Evolutionary conservation across 2,888 invertebrate genomes (phyloP).

Genomic region (Andrena minutula): DNA sequence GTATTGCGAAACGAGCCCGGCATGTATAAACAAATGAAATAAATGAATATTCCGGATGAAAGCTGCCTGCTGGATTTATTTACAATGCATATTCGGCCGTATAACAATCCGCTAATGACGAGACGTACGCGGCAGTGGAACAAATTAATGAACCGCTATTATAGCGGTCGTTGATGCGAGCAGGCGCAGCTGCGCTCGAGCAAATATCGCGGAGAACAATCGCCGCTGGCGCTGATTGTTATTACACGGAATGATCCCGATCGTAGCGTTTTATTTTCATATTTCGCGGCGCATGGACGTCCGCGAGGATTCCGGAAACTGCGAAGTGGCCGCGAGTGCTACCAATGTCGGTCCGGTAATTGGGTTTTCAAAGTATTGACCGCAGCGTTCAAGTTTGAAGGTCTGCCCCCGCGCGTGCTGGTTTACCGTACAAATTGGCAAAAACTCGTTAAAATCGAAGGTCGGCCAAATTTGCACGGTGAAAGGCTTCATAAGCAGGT

Average conservation of each 20-base stretch:
- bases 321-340: slow-evolving; percentile 30
- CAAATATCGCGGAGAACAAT: not conserved
- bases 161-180: slow-evolving; percentile 1
- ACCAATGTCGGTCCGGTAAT: slow-evolving; percentile 41
- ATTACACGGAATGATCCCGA: slow-evolving; percentile 1
- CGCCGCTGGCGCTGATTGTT: slow-evolving; percentile 1
- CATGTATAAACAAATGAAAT: not conserved
- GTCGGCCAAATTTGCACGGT: slow-evolving; percentile 14
- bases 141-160: slow-evolving; percentile 53
- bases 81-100: not conserved
- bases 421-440: slow-evolving; percentile 29
- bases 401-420: not conserved
- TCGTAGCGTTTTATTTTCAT: slow-evolving; percentile 19
- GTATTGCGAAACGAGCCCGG: not conserved
- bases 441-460: slow-evolving; percentile 48
- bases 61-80: not conserved
- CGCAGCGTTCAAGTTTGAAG: slow-evolving; percentile 38
- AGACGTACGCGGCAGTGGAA: slow-evolving; percentile 19
- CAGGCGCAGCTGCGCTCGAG: not conserved
- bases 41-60: not conserved
- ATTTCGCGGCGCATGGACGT: not conserved
- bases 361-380: slow-evolving; percentile 56
- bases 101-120: slow-evolving; percentile 10
- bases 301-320: slow-evolving; percentile 26
- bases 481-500: slow-evolving; percentile 24